Evolutionary conservation across 2,888 invertebrate species (phyloP), one percentile per base, ranked within the genome.

Genomic region (Nomada ruficornis): DNA sequence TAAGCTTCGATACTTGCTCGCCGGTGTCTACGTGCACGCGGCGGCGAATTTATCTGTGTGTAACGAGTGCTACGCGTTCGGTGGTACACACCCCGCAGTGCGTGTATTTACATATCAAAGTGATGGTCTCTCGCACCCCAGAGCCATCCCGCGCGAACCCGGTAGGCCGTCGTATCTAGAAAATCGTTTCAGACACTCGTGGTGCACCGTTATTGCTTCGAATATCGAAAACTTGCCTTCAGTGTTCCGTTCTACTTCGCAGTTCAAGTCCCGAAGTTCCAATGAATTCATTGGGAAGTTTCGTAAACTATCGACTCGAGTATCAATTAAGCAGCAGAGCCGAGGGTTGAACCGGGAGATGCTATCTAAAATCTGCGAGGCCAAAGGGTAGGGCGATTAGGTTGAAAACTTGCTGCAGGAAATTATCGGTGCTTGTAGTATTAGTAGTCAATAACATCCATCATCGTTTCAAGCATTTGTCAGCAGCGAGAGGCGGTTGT

Each of bases 71-170:
- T 82, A 86, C 85, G 83, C 80, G 76, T 77, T 80, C 74, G 78
- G 60, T 20, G 65, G 69, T 59, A 68, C 77, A 84, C 88, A 89
- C 89, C 91, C 92, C 88, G 90, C 89, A 88, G 91, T 85, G 91
- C 89, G 91, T 91, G 84, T 93, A 93, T 93, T 93, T 93, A 93
- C 93, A 93, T 93, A 93, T 93, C 93, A 93, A 93, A 93, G 93
- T 93, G 92, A 92, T 89, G 75, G 84, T 36, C 75, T 74, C 77
- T 79, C 77, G 77, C 79, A 72, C 75, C 77, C 67, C 23, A 52
- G 13, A 57, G 59, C 50, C 69, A 59, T 44, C 60, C 54, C n/a
- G 57, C 54, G 47, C 15, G 44, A 44, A 52, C 20, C 50, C 57
- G 52, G 20, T 69, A 36, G 47, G n/a, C 29, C 55, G 47, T 59